Base-by-base conservation (phyloP, 2,888 invertebrate genomes). In the Stomorhina lunata region DNA sequence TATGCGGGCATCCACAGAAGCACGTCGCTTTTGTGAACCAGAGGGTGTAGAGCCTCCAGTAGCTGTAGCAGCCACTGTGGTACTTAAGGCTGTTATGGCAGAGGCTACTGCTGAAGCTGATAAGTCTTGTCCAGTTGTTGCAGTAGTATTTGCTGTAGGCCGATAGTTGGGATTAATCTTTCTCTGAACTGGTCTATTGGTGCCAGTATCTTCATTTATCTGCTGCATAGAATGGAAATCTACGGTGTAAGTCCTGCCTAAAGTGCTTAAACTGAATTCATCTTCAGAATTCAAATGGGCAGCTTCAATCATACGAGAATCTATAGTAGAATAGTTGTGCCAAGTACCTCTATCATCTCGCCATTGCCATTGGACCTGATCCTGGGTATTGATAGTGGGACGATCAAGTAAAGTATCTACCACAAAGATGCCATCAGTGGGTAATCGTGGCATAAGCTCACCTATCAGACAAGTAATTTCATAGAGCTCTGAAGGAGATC, bases 221-320 rank as follows among this genome's bases (percentile, higher is more conserved):
- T 99, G 98, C 91, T 98, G 98, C 98, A 99, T 98, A 86, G 97
- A 95, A 89, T 97, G 96, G 89, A 99, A 96, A 92, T 99, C 99
- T 85, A 99, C 95, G 0, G 98, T 98, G 92, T 98, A 99, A 2
- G 98, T 97, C 87, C 98, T 94, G 66, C 98, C 98, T 89, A 97
- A 93, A 68, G 98, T 96, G 77, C 96, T 96, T 85, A 99, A 93
- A 89, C 96, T 96, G 86, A 98, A 96, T 92, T 99, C 99, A 90
- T 99, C 98, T 90, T 99, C 99, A 37, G 98, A 97, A 85, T 96
- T 95, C 89, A 96, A 94, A 91, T 97, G 97, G 27, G 98, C 98
- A 81, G 97, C 97, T 93, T 99, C 99, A 84, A 99, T 95, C 86
- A 98, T 97, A 85, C 97, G 94, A 85, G 97, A 97, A 92, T 99